Conservation (phyloP, 2,888 invertebrate species). For the Lasioglossum vierecki region DNA sequence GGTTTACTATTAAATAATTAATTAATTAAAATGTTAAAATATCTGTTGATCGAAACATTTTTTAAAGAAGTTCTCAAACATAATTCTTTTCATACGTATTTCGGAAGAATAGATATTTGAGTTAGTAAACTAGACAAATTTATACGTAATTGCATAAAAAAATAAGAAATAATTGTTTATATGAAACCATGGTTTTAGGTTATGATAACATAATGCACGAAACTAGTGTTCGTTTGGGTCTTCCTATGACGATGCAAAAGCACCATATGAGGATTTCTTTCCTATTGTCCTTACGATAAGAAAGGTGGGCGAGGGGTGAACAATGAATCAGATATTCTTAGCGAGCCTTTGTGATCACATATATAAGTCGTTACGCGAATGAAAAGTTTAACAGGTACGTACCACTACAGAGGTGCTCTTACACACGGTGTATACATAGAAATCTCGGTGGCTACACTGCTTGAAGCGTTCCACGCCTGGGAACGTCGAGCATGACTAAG, state of each 20-base stretch:
- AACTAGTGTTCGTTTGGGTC: neutral
- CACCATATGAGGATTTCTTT: neutral
- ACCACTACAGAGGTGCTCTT: slow-evolving; percentile 17
- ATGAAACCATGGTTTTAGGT: neutral
- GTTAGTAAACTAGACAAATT: no score
- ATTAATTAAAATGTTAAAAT: no score
- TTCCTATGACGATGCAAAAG: neutral
- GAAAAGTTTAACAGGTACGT: slow-evolving; percentile 29
- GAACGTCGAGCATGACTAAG: slow-evolving; percentile 76
- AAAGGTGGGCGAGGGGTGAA: neutral
- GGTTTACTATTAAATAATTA: no score
- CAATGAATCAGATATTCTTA: slow-evolving; percentile 9
- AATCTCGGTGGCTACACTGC: slow-evolving; percentile 53
- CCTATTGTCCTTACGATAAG: slow-evolving; percentile 9
- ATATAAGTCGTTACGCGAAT: slow-evolving; percentile 32
- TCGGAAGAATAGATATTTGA: no score
- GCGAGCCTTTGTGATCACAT: slow-evolving; percentile 12
- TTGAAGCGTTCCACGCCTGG: slow-evolving; percentile 69
- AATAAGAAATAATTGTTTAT: no score
- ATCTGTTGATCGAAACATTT: no score
- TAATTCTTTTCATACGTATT: no score
- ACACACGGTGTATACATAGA: slow-evolving; percentile 30
- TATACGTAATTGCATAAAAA: no score
- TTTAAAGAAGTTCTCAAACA: no score
- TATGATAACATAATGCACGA: neutral